phyloP scores from a whole-genome alignment of 2,888 invertebrate species.

The Mylabris sibirica region DNA sequence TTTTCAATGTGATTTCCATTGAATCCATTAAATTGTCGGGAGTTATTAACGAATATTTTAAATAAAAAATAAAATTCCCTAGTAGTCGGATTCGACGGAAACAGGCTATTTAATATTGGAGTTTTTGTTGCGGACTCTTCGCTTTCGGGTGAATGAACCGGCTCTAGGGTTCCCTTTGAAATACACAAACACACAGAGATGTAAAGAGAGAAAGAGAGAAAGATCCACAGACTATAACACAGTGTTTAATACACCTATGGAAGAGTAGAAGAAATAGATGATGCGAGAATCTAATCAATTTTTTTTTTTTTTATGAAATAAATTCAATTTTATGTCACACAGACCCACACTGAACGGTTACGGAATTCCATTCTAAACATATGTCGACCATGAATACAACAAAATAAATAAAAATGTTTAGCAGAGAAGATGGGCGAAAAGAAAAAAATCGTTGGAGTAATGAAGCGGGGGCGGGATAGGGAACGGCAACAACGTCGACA shows the following conservation, averaged over 20 bases:
- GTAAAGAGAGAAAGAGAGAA: neutral
- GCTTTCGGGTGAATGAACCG: constrained; percentile 52
- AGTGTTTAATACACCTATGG: neutral
- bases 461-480: too few relatives aligned
- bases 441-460: neutral
- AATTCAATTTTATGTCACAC: neutral
- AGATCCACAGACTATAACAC: neutral
- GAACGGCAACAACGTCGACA: too few relatives aligned
- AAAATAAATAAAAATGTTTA: neutral
- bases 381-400: constrained; percentile 3
- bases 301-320: neutral
- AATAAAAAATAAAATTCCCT: neutral
- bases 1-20: neutral
- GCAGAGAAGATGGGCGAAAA: too few relatives aligned
- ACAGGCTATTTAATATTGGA: constrained; percentile 53
- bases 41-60: neutral
- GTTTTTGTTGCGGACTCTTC: constrained; percentile 49
- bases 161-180: constrained; percentile 45
- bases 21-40: neutral
- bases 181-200: constrained; percentile 26
- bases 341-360: neutral
- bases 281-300: neutral
- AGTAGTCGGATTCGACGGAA: constrained; percentile 46
- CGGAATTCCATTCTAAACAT: neutral
- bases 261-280: too few relatives aligned